Percentiles rank a stretch among this genome's conserved stretches.
Evolutionary conservation across 64 coral and sea anemone genomes (phyloP).

Genomic region (Acropora yongei): DNA sequence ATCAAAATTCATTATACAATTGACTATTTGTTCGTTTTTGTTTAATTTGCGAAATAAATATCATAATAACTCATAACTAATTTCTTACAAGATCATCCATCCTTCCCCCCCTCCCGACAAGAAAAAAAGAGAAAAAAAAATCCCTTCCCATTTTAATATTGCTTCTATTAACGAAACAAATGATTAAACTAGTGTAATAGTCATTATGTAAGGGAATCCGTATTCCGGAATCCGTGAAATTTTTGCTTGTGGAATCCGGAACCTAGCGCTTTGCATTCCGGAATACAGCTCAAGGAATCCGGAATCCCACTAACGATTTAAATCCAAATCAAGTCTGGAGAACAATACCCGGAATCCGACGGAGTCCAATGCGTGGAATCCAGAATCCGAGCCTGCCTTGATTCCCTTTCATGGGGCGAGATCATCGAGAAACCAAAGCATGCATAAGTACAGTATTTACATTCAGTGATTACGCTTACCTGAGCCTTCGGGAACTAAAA

Average conservation of each 20-base stretch:
- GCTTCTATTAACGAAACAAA: neutral
- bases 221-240: neutral
- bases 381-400: neutral
- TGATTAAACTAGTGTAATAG: neutral
- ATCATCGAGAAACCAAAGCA: neutral
- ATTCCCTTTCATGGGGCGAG: neutral
- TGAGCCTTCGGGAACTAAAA: slow-evolving; percentile 19
- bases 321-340: no score
- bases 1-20: no score
- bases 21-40: no score
- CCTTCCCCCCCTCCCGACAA: no score
- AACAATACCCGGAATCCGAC: no score
- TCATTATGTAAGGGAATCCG: neutral
- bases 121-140: no score
- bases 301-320: no score
- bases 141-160: neutral
- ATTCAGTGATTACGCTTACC: slow-evolving; percentile 18
- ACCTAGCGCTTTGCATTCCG: no score
- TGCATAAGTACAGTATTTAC: neutral
- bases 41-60: no score
- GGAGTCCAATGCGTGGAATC: neutral
- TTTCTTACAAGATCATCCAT: neutral
- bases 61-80: no score
- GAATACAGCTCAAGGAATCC: no score
- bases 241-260: no score